Evolutionary conservation across 2,113 vertebrate species (phyloP).

Genomic region (Orycteropus afer): DNA sequence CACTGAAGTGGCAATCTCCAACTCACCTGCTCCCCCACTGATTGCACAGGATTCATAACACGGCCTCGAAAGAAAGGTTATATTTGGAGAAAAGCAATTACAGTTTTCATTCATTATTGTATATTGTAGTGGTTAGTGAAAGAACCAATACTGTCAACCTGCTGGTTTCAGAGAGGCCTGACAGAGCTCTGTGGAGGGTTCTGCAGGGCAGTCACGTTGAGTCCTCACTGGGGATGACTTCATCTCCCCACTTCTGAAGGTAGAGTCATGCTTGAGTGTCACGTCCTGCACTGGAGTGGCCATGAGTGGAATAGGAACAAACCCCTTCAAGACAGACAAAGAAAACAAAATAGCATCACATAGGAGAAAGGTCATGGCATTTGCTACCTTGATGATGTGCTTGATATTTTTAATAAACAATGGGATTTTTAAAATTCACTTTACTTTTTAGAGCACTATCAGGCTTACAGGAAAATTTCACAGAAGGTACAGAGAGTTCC

Average conservation of each 20-base stretch:
- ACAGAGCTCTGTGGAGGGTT: background rate
- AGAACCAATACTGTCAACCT: constrained; percentile 27
- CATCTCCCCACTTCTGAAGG: background rate
- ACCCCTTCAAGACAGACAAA: background rate
- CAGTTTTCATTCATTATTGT: constrained; percentile 68
- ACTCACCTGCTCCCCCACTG: constrained; percentile 58
- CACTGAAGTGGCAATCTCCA: constrained; percentile 65
- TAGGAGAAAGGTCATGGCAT: background rate
- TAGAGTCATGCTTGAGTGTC: background rate
- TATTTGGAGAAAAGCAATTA: constrained; percentile 55
- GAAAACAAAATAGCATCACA: background rate
- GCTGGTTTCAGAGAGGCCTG: background rate
- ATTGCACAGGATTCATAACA: constrained; percentile 63
- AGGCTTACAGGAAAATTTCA: background rate
- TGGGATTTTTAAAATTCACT: background rate
- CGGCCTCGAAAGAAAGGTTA: constrained; percentile 60
- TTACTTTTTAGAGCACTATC: background rate
- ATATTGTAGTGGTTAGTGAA: constrained; percentile 63
- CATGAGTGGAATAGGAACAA: background rate
- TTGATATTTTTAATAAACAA: background rate
- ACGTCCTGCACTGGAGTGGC: background rate
- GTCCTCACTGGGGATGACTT: background rate
- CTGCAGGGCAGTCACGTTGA: no score
- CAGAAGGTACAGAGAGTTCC: background rate
- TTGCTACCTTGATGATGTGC: background rate